phyloP scores from a whole-genome alignment of 2,888 invertebrate species.

The Lithosia quadra region DNA sequence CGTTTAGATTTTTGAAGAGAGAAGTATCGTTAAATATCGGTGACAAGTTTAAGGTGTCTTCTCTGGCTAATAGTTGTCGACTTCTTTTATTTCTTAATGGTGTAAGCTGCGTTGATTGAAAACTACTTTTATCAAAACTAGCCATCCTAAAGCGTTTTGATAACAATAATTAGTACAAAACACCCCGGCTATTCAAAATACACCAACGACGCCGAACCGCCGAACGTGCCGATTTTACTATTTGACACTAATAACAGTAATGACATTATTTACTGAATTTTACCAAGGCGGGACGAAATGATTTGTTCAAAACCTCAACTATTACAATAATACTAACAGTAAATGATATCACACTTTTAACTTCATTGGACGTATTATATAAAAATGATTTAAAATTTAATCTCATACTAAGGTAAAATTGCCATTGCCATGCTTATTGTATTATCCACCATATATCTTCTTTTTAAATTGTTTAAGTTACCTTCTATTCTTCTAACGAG shows the following conservation, averaged over 20 bases:
- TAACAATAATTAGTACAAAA: slow-evolving; percentile 1
- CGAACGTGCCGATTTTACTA: no score
- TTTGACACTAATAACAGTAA: background rate
- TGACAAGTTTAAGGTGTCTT: slow-evolving; percentile 79
- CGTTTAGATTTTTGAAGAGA: slow-evolving; percentile 79
- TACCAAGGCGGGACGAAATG: background rate
- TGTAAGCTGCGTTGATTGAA: slow-evolving; percentile 75
- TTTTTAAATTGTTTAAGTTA: background rate
- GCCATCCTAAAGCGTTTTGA: slow-evolving; percentile 33
- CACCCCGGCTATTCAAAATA: background rate
- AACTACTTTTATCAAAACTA: slow-evolving; percentile 70
- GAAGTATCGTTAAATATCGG: slow-evolving; percentile 83
- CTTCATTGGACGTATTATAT: no score
- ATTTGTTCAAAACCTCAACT: no score
- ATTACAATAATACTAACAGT: no score
- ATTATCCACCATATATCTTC: background rate
- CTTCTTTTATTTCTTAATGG: slow-evolving; percentile 73
- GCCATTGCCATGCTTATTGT: no score
- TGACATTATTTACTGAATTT: background rate
- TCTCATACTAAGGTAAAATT: no score
- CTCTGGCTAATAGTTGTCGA: slow-evolving; percentile 70
- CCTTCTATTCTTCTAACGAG: background rate
- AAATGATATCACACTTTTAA: no score
- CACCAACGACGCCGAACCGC: background rate
- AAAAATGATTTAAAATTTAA: no score